Evolutionary conservation across 2,888 invertebrate genomes (phyloP).

Genomic region (Cerceris rybyensis): DNA sequence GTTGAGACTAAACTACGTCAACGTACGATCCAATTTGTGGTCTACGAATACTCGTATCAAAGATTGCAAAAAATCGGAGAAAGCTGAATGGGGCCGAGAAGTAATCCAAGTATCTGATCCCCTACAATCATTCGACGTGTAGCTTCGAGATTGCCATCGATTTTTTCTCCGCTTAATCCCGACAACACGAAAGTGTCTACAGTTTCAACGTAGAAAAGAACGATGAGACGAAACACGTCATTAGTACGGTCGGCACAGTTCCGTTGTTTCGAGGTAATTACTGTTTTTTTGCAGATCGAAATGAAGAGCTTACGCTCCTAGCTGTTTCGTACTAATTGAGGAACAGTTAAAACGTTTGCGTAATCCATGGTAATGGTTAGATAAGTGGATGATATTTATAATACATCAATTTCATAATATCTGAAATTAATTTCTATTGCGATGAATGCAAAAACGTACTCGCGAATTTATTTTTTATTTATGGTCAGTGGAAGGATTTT

Average conservation of each 20-base stretch:
- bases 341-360: not conserved
- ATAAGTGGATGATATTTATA: too few species aligned
- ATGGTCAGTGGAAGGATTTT: too few species aligned
- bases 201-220: not conserved
- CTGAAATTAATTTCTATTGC: too few species aligned
- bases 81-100: not conserved
- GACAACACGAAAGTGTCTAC: not conserved
- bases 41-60: not conserved
- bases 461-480: too few species aligned
- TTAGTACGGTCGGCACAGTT: not conserved
- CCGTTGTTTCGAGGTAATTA: slow-evolving; percentile 56
- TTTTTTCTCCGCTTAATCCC: slow-evolving; percentile 2
- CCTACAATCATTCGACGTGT: slow-evolving; percentile 9
- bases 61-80: not conserved
- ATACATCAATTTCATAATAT: too few species aligned
- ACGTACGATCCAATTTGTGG: not conserved
- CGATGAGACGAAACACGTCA: slow-evolving; percentile 8
- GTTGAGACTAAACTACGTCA: not conserved
- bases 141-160: slow-evolving; percentile 11
- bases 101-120: slow-evolving; percentile 14
- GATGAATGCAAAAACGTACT: too few species aligned
- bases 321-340: not conserved
- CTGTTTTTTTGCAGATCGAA: slow-evolving; percentile 43
- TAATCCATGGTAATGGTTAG: not conserved
- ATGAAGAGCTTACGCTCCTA: not conserved